These are phyloP conservation scores for Bathynomus jamesi DNA, from an alignment of 1,140 invertebrate genomes.

Conservation along the genomic window DNA sequence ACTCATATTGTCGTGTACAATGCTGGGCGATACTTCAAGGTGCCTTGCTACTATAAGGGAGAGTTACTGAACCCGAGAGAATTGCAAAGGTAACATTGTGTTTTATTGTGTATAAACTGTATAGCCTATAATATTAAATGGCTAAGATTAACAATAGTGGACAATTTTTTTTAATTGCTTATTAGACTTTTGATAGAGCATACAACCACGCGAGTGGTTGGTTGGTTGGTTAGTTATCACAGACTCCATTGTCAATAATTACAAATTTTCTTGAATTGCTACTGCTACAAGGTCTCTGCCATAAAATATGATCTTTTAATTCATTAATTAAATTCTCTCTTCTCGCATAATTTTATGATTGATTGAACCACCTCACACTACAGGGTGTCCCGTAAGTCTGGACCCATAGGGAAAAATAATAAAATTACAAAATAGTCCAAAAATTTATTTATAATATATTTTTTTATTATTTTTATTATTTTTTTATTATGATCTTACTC, in stretches of 20 bases:
- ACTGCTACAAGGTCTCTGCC: neutral
- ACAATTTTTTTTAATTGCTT: too few relatives aligned
- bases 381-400: too few relatives aligned
- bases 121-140: neutral
- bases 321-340: neutral
- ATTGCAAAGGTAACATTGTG: slow-evolving; percentile 71
- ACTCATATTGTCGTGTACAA: slow-evolving; percentile 90
- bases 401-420: too few relatives aligned
- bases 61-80: slow-evolving; percentile 74
- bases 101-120: neutral
- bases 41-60: slow-evolving; percentile 79
- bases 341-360: too few relatives aligned
- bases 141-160: neutral
- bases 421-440: too few relatives aligned
- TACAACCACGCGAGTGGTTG: neutral
- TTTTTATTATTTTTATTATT: too few relatives aligned
- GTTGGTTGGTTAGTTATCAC: neutral
- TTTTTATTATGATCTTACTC: too few relatives aligned
- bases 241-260: too few relatives aligned
- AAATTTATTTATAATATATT: too few relatives aligned
- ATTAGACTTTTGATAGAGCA: neutral
- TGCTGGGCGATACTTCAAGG: slow-evolving; percentile 90
- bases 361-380: too few relatives aligned
- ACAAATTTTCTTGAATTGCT: too few relatives aligned
- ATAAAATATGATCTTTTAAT: neutral